Percentiles rank a stretch among this genome's conserved stretches.
Conservation (phyloP, 2,888 invertebrate genomes). For the Caenorhabditis macrosperma region DNA sequence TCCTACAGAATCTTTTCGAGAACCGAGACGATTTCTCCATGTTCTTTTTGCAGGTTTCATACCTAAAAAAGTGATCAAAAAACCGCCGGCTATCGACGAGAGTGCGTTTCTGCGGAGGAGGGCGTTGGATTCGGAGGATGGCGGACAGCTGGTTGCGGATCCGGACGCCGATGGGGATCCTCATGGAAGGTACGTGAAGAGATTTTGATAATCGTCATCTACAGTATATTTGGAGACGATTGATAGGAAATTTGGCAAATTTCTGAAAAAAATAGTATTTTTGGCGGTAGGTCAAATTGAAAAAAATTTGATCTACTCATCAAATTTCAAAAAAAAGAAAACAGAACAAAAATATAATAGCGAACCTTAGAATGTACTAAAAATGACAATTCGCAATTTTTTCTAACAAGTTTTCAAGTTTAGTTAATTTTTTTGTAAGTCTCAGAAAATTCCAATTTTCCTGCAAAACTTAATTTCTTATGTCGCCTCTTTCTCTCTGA, state of each 20-base stretch:
- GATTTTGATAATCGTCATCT: not conserved
- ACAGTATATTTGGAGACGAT: not conserved
- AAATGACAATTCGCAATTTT: too few relatives aligned
- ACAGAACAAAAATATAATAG: too few relatives aligned
- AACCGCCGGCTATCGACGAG: constrained; percentile 44
- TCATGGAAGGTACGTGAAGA: constrained; percentile 37
- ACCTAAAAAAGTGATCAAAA: constrained; percentile 55
- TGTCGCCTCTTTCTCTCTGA: too few relatives aligned
- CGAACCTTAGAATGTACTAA: too few relatives aligned
- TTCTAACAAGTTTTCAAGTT: too few relatives aligned
- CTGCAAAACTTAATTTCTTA: too few relatives aligned
- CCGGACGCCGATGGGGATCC: constrained; percentile 52
- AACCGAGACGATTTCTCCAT: not conserved
- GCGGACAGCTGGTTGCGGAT: constrained; percentile 51
- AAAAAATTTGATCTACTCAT: too few relatives aligned
- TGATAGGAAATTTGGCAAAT: not conserved
- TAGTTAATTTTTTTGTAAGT: too few relatives aligned
- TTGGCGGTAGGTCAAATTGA: too few relatives aligned
- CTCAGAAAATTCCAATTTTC: too few relatives aligned
- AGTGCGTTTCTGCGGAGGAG: constrained; percentile 27
- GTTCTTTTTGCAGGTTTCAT: constrained; percentile 42
- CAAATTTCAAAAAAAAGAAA: too few relatives aligned
- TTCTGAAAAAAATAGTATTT: too few relatives aligned
- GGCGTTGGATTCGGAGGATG: constrained; percentile 43
- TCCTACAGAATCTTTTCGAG: not conserved